Base-by-base conservation (phyloP, 2,888 invertebrate genomes). In the Leucophenga maculata region DNA sequence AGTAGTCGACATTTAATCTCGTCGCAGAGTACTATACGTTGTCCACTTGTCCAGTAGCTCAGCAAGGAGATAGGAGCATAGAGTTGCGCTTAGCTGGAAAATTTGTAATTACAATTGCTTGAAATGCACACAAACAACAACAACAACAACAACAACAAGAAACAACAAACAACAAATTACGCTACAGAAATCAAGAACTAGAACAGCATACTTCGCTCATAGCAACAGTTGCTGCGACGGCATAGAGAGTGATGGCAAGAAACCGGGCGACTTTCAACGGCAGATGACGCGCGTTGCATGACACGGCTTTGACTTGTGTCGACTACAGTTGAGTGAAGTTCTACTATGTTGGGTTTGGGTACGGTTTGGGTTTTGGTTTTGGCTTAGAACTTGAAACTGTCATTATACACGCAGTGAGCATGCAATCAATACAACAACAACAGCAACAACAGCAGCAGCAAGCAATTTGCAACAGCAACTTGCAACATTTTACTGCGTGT, bases 351-450 rank as follows among this genome's bases (percentile, higher is more conserved):
- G 59, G 3, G n/a, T 16, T 31, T 60, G 60, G 32, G 39, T 18
- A n/a, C 11, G 68, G 68, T 64, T 72, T 75, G 75, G 73, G 68
- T 73, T 39, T 70, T 66, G 79, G 80, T 82, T 82, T 80, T 80
- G 80, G 80, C 80, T 80, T 80, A 82, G 82, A 80, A 80, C 80
- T 80, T 80, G 83, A 80, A 83, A 80, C 80, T 80, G 80, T 80
- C 80, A 80, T 83, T 81, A 82, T 80, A 73, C 76, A 77, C 75
- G 84, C 80, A 79, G 79, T 77, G 81, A 83, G 84, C 84, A 82
- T 77, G 84, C 84, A 83, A 80, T 80, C 80, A 83, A 80, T 80
- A 78, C 70, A 54, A 64, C 62, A 64, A 48, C 6, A 68, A 69
- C 74, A 75, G 69, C 68, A 68, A 57, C 74, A 67, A 14, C 72